phyloP scores from a whole-genome alignment of 2,888 invertebrate species.

The Argyra leucocephala region DNA sequence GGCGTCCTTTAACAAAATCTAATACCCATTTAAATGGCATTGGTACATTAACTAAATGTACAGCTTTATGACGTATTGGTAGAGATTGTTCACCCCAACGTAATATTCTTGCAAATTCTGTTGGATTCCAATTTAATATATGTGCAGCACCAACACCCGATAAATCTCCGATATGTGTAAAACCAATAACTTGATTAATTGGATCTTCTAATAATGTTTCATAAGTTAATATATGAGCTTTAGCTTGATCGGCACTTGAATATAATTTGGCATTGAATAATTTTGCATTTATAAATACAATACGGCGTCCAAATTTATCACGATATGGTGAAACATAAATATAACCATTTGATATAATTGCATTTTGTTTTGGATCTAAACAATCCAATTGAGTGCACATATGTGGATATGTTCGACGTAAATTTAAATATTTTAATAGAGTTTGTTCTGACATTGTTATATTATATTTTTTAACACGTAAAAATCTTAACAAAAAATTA shows the following conservation, averaged over 20 bases:
- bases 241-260: constrained; percentile 60
- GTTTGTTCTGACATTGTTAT: constrained; percentile 69
- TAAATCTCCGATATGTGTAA: constrained; percentile 63
- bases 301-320: constrained; percentile 62
- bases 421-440: constrained; percentile 65
- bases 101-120: constrained; percentile 58
- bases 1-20: constrained; percentile 59
- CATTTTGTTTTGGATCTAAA: constrained; percentile 50
- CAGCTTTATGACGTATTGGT: constrained; percentile 69
- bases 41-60: constrained; percentile 63
- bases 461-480: constrained; percentile 69
- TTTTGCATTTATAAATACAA: constrained; percentile 55
- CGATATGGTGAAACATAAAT: constrained; percentile 64
- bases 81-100: constrained; percentile 74
- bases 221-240: constrained; percentile 59
- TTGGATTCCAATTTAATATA: constrained; percentile 62
- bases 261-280: constrained; percentile 59
- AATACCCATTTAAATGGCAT: constrained; percentile 63
- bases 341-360: constrained; percentile 62
- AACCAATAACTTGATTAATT: constrained; percentile 64
- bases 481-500: constrained; percentile 61
- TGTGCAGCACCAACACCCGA: constrained; percentile 47
- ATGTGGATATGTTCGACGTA: constrained; percentile 59
- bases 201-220: constrained; percentile 68
- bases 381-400: constrained; percentile 57